These are phyloP conservation scores for Halocynthia aurantium DNA, from an alignment of 23 tunicate species.

Conservation along the genomic window DNA sequence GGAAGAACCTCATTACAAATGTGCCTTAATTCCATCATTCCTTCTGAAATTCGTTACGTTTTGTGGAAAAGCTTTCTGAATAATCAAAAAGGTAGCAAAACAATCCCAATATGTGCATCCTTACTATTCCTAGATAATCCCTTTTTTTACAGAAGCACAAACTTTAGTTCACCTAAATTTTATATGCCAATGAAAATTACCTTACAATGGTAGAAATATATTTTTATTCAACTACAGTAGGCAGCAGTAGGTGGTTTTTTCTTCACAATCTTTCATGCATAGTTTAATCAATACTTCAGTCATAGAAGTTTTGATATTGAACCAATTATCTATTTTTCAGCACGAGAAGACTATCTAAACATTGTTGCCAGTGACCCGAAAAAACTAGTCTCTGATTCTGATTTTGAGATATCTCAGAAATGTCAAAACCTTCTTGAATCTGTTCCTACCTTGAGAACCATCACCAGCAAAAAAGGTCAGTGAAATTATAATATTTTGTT, in stretches of 20 bases:
- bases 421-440: constrained; percentile 46
- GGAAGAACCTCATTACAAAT: constrained; percentile 23
- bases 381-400: constrained; percentile 47
- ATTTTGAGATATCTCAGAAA: constrained; percentile 77
- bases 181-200: not conserved
- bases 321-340: not conserved
- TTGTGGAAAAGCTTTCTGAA: constrained; percentile 45
- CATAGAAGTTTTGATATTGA: not conserved
- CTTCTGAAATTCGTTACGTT: constrained; percentile 33
- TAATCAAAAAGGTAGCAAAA: constrained; percentile 15
- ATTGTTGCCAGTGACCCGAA: constrained; percentile 38
- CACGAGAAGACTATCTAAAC: constrained; percentile 28
- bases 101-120: not conserved
- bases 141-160: not conserved
- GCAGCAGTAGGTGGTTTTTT: not conserved
- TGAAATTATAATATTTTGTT: not conserved
- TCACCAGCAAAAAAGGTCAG: constrained; percentile 24
- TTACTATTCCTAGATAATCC: not conserved
- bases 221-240: too few relatives aligned
- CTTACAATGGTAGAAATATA: too few relatives aligned
- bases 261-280: not conserved
- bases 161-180: not conserved
- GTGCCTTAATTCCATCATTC: constrained; percentile 34
- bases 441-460: constrained; percentile 28
- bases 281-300: not conserved